These are phyloP conservation scores for Lysandra coridon DNA, from an alignment of 2,888 invertebrate species.

Conservation along the genomic window DNA sequence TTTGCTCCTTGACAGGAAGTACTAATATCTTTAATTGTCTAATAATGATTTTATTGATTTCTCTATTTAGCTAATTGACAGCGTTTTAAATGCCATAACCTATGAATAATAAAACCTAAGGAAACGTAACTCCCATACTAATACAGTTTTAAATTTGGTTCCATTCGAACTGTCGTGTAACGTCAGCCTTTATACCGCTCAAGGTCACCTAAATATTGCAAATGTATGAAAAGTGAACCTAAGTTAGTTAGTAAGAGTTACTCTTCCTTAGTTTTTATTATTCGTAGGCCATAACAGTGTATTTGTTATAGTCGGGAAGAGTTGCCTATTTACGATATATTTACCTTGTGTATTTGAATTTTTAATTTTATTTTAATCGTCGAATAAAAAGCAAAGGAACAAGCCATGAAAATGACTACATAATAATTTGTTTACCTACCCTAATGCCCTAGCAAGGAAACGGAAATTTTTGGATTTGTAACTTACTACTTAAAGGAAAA, in stretches of 20 bases:
- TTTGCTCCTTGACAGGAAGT: background rate
- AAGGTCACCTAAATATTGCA: too few species aligned
- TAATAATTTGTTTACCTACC: background rate
- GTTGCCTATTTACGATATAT: background rate
- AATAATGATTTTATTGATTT: conserved; percentile 1
- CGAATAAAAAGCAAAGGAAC: background rate
- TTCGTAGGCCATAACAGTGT: background rate
- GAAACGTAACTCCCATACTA: too few species aligned
- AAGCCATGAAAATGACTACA: background rate
- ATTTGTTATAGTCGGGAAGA: too few species aligned
- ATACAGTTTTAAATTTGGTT: too few species aligned
- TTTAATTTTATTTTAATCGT: background rate
- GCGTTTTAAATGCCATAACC: background rate
- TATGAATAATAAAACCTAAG: too few species aligned
- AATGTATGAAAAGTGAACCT: too few species aligned
- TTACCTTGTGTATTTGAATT: background rate
- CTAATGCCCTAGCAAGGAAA: background rate
- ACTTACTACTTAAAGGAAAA: background rate
- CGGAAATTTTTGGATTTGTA: background rate
- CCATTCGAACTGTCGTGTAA: too few species aligned
- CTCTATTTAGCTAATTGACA: background rate
- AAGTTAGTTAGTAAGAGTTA: too few species aligned
- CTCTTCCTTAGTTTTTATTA: too few species aligned
- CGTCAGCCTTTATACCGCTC: too few species aligned
- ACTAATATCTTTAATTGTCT: background rate